Evolutionary conservation across 1,140 invertebrate genomes (phyloP).

Genomic region (Nebria ingens): DNA sequence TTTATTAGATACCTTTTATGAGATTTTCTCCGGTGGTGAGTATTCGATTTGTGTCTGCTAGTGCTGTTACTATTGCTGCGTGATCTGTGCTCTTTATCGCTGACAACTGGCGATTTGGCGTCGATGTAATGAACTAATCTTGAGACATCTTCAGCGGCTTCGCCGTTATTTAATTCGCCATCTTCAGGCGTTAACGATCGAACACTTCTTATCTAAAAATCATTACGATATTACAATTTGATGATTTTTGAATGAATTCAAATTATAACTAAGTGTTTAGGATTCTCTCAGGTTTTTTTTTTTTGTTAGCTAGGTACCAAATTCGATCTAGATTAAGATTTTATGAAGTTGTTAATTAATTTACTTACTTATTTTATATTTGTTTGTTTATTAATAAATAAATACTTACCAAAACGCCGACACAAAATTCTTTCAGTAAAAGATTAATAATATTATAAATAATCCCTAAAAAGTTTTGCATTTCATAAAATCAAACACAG

Average conservation of each 20-base stretch:
- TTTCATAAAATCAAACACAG: not conserved
- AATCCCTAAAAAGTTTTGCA: not conserved
- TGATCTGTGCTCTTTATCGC: not conserved
- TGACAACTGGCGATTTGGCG: not conserved
- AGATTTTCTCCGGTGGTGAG: not conserved
- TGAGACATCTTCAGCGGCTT: not conserved
- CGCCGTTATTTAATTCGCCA: not conserved
- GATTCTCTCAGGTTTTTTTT: not conserved
- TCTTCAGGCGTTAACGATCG: not conserved
- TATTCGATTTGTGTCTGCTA: not conserved
- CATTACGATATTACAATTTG: too few species aligned
- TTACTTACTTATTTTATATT: not conserved
- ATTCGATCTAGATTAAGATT: too few species aligned
- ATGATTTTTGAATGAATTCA: too few species aligned
- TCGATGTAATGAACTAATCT: not conserved
- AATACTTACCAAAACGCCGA: not conserved
- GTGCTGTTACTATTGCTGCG: not conserved
- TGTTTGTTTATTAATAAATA: not conserved
- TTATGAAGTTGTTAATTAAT: too few species aligned
- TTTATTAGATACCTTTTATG: not conserved
- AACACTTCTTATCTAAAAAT: not conserved
- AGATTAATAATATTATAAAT: not conserved
- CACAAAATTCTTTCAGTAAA: not conserved
- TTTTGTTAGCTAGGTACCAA: not conserved
- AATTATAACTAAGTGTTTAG: too few species aligned